Base-by-base conservation (phyloP, 2,797 vertebrate genomes). In the Onychomys arenicola region DNA sequence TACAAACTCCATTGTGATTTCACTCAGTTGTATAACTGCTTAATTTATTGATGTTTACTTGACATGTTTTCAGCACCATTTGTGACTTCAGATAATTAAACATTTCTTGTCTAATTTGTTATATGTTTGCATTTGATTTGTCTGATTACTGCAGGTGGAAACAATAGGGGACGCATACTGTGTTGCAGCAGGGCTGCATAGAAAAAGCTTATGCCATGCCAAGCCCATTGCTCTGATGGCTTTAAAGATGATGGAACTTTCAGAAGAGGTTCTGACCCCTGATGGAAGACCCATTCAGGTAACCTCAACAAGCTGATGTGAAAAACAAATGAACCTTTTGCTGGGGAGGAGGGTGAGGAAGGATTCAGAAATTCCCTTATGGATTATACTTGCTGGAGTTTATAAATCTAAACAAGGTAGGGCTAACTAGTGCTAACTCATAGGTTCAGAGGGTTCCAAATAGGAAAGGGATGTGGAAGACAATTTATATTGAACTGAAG, bases 81-180 rank as follows among this genome's bases (percentile, higher is more conserved):
- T 96, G 89, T 98, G 96, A 98, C 97, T 98, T 95, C 94, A 96
- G 37, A 76, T 94, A 97, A 89, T 37, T 96, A 82, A 95, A 97
- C 25, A 83, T 93, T 97, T 96, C n/a, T 49, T 77, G 98, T 73
- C 76, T 52, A 92, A 80, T 91, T 98, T 32, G 29, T 98, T 96
- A 10, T 89, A 75, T 2, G 46, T 93, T 97, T 98, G 97, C 88
- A 21, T 98, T 95, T 85, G 71, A 83, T 98, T 97, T 98, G 8
- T 98, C 94, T 98, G 94, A 95, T 98, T 97, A 82, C 95, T 97
- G 80, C 99, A 99, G 99, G 99, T 99, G 92, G 99, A 99, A 98
- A 99, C 99, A 92, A 99, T 99, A 98, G 99, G 99, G 9, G 99
- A 99, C 81, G 99, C 99, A 0, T 99, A 99, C 98, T 99, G 99